Evolutionary conservation across 1,140 invertebrate genomes (phyloP).

Genomic region (Ips typographus): DNA sequence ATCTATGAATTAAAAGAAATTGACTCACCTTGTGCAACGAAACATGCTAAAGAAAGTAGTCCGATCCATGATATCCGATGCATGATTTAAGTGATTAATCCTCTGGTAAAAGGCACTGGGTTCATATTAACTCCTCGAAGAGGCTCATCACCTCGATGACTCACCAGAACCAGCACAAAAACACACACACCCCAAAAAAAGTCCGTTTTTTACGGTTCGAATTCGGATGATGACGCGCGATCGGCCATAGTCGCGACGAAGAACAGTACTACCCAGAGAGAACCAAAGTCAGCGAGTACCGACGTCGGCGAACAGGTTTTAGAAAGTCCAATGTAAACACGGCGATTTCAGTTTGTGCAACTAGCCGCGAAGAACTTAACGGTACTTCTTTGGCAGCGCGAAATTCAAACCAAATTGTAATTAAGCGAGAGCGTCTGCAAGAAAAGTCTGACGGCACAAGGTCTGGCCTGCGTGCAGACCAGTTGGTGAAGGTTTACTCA

Average conservation of each 20-base stretch:
- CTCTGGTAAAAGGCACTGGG: slow-evolving; percentile 3
- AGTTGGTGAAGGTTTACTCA: too few species aligned
- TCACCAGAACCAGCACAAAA: not conserved
- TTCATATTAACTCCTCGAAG: not conserved
- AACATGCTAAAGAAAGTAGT: slow-evolving; percentile 23
- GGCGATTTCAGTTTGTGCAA: slow-evolving; percentile 9
- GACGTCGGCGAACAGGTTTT: slow-evolving; percentile 12
- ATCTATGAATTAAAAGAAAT: slow-evolving; percentile 6
- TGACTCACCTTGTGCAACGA: slow-evolving; percentile 18
- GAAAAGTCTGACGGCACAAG: too few species aligned
- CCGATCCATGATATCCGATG: slow-evolving; percentile 19
- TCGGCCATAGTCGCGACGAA: slow-evolving; percentile 18
- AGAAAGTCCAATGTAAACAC: slow-evolving; percentile 23
- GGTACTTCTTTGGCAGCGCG: slow-evolving; percentile 14
- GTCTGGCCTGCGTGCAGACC: too few species aligned
- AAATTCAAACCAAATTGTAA: not conserved
- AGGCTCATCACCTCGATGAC: not conserved
- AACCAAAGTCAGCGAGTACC: slow-evolving; percentile 1
- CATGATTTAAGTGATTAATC: slow-evolving; percentile 12
- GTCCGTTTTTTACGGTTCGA: not conserved
- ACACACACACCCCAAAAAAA: not conserved
- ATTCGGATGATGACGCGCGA: slow-evolving; percentile 3
- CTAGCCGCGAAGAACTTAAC: slow-evolving; percentile 16
- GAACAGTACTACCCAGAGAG: not conserved
- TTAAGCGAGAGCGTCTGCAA: too few species aligned